Conservation (phyloP, 92 coral and sea anemone genomes). For the Epizoanthus illoricatus region DNA sequence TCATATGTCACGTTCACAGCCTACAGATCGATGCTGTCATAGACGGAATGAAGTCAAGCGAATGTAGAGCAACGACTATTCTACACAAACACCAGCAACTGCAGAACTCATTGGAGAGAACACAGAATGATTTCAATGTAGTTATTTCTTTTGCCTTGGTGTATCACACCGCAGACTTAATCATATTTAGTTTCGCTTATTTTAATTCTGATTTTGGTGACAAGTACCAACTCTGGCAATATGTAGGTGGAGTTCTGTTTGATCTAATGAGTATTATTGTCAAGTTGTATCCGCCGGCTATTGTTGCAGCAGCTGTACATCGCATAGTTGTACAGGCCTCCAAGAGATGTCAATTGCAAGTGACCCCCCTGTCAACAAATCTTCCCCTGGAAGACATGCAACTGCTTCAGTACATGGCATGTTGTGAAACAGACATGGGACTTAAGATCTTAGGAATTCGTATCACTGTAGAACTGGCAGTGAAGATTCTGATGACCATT, state of each 20-base stretch:
- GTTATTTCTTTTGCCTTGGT: slow-evolving; percentile 65
- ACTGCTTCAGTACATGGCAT: slow-evolving; percentile 57
- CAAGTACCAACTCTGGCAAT: slow-evolving; percentile 63
- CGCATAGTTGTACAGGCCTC: slow-evolving; percentile 61
- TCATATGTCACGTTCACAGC: slow-evolving; percentile 67
- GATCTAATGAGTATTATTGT: slow-evolving; percentile 53
- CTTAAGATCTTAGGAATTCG: slow-evolving; percentile 71
- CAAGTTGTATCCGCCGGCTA: slow-evolving; percentile 63
- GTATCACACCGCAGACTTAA: slow-evolving; percentile 58
- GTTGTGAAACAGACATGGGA: slow-evolving; percentile 65
- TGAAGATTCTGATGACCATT: slow-evolving; percentile 60
- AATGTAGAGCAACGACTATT: slow-evolving; percentile 39
- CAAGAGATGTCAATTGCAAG: slow-evolving; percentile 46
- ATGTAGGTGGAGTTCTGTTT: slow-evolving; percentile 57
- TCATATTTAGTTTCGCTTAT: slow-evolving; percentile 72
- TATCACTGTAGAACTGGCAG: slow-evolving; percentile 63
- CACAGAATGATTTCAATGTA: slow-evolving; percentile 59
- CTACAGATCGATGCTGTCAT: slow-evolving; percentile 54
- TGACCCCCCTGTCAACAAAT: slow-evolving; percentile 45
- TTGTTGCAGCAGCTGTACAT: slow-evolving; percentile 57
- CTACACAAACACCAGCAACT: slow-evolving; percentile 45
- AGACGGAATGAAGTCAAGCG: slow-evolving; percentile 45
- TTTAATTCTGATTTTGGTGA: slow-evolving; percentile 62
- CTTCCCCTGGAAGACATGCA: slow-evolving; percentile 66
- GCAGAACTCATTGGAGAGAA: slow-evolving; percentile 53